Percentiles rank a stretch among this genome's conserved stretches.
Evolutionary conservation across 2,113 vertebrate species (phyloP).

Genomic region (Pan troglodytes): NHGRI_mPanTro3-v2.1_pri NC_072421.2:117967001-117967500

Average conservation of each 20-base stretch:
- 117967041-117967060: too few species aligned
- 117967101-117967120: too few species aligned
- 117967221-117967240: neutral
- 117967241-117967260: conserved; percentile 30
- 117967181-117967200: neutral
- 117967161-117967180: conserved; percentile 18
- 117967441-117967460: conserved; percentile 35
- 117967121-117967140: conserved; percentile 9
- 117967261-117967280: conserved; percentile 27
- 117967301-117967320: neutral
- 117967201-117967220: conserved; percentile 4
- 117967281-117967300: neutral
- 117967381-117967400: neutral
- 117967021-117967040: too few species aligned
- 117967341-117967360: neutral
- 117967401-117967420: neutral
- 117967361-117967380: neutral
- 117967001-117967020: too few species aligned
- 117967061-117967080: too few species aligned
- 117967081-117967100: too few species aligned
- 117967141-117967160: neutral
- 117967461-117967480: neutral
- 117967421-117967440: conserved; percentile 32
- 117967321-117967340: neutral
- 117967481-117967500: neutral